A percentile compares a stretch with the other conserved stretches of the same genome.
These are phyloP conservation scores for Anguilla japonica DNA, from an alignment of 2,113 vertebrate species.

Conservation along the genomic window DNA sequence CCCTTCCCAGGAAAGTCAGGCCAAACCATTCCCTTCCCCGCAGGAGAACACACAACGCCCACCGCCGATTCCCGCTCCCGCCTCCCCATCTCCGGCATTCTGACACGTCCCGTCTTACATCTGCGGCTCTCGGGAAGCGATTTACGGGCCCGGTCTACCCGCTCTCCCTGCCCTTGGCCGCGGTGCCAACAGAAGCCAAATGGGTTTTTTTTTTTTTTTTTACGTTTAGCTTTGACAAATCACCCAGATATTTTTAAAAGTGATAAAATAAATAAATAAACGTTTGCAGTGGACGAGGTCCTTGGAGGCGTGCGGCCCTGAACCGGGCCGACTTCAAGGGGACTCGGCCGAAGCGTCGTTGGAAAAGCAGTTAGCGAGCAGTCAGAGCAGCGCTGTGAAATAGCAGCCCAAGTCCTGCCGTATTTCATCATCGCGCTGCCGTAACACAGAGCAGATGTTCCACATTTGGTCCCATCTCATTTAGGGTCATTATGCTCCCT, in stretches of 20 bases:
- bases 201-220: not conserved
- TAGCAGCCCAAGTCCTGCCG: not conserved
- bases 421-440: constrained; percentile 1
- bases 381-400: not conserved
- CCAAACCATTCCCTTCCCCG: not conserved
- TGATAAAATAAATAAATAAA: not conserved
- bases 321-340: not conserved
- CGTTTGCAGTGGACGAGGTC: not conserved
- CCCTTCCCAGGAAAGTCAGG: not conserved
- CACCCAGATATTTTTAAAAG: not conserved
- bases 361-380: not conserved
- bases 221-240: not conserved
- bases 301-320: not conserved
- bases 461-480: constrained; percentile 29
- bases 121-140: not conserved
- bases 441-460: constrained; percentile 33
- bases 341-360: not conserved
- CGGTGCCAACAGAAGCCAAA: not conserved
- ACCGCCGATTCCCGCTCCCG: not conserved
- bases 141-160: not conserved
- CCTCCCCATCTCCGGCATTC: not conserved
- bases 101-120: not conserved
- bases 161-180: not conserved
- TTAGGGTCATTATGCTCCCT: constrained; percentile 22
- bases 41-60: not conserved